phyloP scores from a whole-genome alignment of 2,113 vertebrate species.

The Patagioenas fasciata region DNA sequence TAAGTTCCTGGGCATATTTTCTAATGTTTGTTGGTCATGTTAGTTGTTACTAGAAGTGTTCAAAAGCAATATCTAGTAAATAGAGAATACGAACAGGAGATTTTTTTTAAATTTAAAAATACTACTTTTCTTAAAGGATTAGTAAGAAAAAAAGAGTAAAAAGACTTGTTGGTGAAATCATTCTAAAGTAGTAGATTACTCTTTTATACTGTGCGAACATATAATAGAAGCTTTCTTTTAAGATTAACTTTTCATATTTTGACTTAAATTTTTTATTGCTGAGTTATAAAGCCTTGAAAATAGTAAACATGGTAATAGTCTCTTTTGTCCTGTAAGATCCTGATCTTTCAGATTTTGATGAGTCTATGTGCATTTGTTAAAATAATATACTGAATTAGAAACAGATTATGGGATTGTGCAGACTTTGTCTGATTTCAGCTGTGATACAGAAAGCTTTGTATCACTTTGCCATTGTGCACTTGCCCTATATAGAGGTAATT shows the following conservation, averaged over 20 bases:
- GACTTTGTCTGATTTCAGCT: slow-evolving; percentile 3
- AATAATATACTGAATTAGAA: slow-evolving; percentile 29
- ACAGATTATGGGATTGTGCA: slow-evolving; percentile 26
- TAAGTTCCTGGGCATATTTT: neutral
- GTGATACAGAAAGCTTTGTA: neutral
- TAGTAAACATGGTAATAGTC: neutral
- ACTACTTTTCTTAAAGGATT: neutral
- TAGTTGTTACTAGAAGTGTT: neutral
- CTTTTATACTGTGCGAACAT: neutral
- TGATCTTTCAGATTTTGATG: slow-evolving; percentile 8
- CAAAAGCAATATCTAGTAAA: neutral
- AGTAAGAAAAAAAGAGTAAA: neutral
- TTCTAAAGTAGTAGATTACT: neutral
- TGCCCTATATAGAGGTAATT: slow-evolving; percentile 11
- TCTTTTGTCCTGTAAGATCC: neutral
- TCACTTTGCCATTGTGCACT: neutral
- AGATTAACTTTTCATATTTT: slow-evolving; percentile 14
- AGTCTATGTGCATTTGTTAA: neutral
- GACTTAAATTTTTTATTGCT: neutral
- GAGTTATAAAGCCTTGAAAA: neutral
- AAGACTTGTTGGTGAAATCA: neutral
- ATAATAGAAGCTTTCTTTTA: neutral
- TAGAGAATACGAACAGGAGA: neutral
- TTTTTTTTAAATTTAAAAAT: neutral
- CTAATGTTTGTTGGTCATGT: neutral